Percentiles rank a stretch among this genome's conserved stretches.
Conservation (phyloP, 2,888 invertebrate genomes). For the Norana najaformis region DNA sequence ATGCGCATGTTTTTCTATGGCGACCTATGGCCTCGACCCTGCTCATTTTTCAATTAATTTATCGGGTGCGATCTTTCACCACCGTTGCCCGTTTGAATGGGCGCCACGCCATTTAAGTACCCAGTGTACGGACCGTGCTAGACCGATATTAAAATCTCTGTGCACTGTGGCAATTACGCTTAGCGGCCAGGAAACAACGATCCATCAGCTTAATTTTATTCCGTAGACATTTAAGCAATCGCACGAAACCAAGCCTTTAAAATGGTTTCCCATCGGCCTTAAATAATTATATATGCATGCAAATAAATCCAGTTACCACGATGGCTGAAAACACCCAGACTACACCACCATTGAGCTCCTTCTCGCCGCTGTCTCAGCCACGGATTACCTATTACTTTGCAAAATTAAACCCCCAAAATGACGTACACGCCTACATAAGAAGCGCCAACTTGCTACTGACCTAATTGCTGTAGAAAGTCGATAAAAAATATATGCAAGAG, state of each 20-base stretch:
- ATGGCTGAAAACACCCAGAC: constrained; percentile 3
- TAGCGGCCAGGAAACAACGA: not conserved
- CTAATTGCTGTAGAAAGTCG: not conserved
- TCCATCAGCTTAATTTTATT: not conserved
- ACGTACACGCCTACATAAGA: not conserved
- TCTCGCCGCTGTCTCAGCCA: not conserved
- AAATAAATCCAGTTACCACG: not conserved
- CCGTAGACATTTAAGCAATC: not conserved
- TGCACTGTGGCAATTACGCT: not conserved
- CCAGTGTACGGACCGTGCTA: too few species aligned
- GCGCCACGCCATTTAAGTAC: too few species aligned
- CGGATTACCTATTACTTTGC: not conserved
- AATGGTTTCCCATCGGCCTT: not conserved
- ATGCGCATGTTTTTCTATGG: too few species aligned
- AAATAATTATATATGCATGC: not conserved
- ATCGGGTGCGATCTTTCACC: too few species aligned
- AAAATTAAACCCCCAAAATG: too few species aligned
- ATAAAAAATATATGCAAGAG: too few species aligned
- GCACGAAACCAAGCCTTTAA: not conserved
- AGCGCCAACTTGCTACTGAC: not conserved
- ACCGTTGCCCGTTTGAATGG: too few species aligned
- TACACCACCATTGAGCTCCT: not conserved
- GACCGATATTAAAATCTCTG: too few species aligned
- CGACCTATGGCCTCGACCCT: too few species aligned
- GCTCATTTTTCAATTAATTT: too few species aligned